Evolutionary conservation across 1,140 invertebrate genomes (phyloP).

Genomic region (Acromyrmex heyeri): DNA sequence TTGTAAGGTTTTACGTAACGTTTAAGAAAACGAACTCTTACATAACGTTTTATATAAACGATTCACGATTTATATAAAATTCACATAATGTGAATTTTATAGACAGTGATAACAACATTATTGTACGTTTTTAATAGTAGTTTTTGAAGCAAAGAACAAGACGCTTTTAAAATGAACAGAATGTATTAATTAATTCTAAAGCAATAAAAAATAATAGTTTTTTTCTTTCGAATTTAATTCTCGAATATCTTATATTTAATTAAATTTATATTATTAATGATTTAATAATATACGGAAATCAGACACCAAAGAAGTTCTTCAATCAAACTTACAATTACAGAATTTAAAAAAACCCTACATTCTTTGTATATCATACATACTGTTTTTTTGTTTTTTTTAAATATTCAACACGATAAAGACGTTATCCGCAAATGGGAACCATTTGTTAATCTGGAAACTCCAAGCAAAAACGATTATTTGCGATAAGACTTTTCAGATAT

Average conservation of each 20-base stretch:
- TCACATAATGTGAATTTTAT: not conserved
- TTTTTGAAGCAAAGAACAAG: not conserved
- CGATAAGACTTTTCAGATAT: slow-evolving; percentile 23
- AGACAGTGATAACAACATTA: not conserved
- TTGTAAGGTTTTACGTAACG: not conserved
- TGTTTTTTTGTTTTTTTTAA: slow-evolving; percentile 4
- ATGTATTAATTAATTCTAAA: not conserved
- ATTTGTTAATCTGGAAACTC: slow-evolving; percentile 10
- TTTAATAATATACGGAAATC: not conserved
- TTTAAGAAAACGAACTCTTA: not conserved
- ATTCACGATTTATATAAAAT: not conserved
- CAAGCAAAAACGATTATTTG: not conserved
- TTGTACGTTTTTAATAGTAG: not conserved
- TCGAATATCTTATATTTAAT: not conserved
- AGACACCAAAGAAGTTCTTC: not conserved
- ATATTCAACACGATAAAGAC: not conserved
- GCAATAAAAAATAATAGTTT: not conserved
- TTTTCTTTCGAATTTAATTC: not conserved
- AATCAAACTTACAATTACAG: not conserved
- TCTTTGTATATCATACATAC: not conserved
- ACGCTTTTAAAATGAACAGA: not conserved
- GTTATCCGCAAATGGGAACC: slow-evolving; percentile 8
- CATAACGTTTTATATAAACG: not conserved
- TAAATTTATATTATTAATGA: slow-evolving; percentile 3
- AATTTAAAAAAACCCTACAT: not conserved